Evolutionary conservation across 1,140 invertebrate species (phyloP), one percentile per base, ranked within the genome.

Genomic region (Drosophila subobscura): DNA sequence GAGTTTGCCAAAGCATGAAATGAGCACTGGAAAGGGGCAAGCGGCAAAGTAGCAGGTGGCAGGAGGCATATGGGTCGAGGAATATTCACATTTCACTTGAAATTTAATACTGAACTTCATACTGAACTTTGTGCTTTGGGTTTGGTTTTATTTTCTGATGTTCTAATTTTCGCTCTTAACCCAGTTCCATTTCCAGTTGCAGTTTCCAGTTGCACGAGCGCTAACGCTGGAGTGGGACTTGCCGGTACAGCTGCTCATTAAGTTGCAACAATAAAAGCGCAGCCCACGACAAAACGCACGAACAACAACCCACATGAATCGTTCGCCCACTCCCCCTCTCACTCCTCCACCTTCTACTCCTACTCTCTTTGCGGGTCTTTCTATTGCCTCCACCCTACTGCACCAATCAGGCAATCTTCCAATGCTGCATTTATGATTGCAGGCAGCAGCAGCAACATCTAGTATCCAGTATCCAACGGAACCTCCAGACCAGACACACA

Each of bases 101-200:
- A 76, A 76, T 59, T 42, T 53, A 27, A 77, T 67, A 77, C 71
- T 51, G 50, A 53, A 57, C 50, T 65, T 58, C 27, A 16, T 72
- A 72, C 55, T 63, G 68, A 73, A 72, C 68, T 73, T 73, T 68
- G 72, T 37, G 50, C 60, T 52, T 37, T 68, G 20, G 29, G 53
- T 64, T 50, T 67, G 59, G 42, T 22, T 42, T 42, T 29, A 42
- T 49, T 68, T n/a, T 14, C 49, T 40, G 55, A 60, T 75, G 72
- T 63, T 75, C 55, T 75, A 76, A 76, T 76, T 76, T 60, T 20
- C 16, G 75, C 72, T 76, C 40, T 55, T 76, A 76, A 75, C 72
- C 72, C 55, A 75, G 61, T 76, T 68, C 14, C 51, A 37, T 23
- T 44, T 23, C 40, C 40, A 45, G 44, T 57, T 46, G 1, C 14